Evolutionary conservation across 2,888 invertebrate species (phyloP).

Genomic region (Zeuzera pyrina): DNA sequence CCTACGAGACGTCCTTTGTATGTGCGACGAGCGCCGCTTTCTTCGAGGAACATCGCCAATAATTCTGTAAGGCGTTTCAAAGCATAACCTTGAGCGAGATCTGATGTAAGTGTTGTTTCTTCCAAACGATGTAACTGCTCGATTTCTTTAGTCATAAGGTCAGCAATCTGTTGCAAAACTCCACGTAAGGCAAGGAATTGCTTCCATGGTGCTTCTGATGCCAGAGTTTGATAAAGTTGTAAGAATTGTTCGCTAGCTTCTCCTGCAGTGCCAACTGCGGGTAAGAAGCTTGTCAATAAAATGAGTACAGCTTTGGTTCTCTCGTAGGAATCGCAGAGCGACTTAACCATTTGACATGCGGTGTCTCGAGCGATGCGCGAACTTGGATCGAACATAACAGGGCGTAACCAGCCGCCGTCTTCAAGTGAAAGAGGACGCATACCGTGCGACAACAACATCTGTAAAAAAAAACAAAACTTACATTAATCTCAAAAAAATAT

Average conservation of each 20-base stretch:
- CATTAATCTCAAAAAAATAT: too few species aligned
- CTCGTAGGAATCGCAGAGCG: constrained; percentile 78
- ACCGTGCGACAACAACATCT: constrained; percentile 63
- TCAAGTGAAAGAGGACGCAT: constrained; percentile 75
- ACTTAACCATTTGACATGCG: constrained; percentile 90
- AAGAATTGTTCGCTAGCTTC: constrained; percentile 95
- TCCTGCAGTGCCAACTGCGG: constrained; percentile 88
- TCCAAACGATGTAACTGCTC: constrained; percentile 90
- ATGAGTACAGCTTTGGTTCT: constrained; percentile 78
- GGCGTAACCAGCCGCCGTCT: constrained; percentile 88
- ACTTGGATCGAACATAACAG: constrained; percentile 93
- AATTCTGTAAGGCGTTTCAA: constrained; percentile 92
- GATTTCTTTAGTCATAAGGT: constrained; percentile 90
- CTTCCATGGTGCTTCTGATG: constrained; percentile 92
- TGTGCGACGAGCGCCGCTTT: constrained; percentile 87
- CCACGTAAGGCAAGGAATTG: constrained; percentile 93
- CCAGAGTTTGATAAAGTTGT: constrained; percentile 86
- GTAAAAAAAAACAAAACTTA: constrained; percentile 6
- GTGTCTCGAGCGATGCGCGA: constrained; percentile 91
- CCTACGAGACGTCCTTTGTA: constrained; percentile 93
- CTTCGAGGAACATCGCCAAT: constrained; percentile 89
- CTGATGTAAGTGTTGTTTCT: constrained; percentile 93
- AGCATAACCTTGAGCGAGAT: constrained; percentile 93
- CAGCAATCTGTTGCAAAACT: constrained; percentile 87
- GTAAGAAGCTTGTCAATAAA: constrained; percentile 89